Base-by-base conservation (phyloP, 2,888 invertebrate species). In the Gymnosoma rotundatum region DNA sequence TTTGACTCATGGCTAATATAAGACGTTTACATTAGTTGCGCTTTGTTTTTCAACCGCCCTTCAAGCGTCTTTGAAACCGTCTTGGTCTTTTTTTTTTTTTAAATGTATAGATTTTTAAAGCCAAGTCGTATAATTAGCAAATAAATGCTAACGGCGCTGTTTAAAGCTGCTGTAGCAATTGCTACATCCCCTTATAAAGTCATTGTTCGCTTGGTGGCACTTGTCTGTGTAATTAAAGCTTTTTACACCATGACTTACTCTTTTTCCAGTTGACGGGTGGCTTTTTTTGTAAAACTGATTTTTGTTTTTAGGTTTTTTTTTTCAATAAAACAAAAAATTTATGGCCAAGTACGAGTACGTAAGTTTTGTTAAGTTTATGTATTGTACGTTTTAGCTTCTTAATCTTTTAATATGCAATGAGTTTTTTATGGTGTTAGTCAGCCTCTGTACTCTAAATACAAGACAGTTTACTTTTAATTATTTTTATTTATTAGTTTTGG, bases 151-250 rank as follows among this genome's bases (percentile, higher is more conserved):
- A 70, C 63, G 85, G 80, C 83, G 70, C 76, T 75, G 76, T 20
- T n/a, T 56, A 14, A 63, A 54, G 69, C 48, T 74, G 67, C n/a
- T 56, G 20, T 72, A 78, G 74, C n/a, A 45, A 70, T 67, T 82
- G 83, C 75, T 72, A 67, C 74, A 85, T 75, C 74, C 72, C 82
- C 78, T 67, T 78, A 75, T 69, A 72, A 72, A 82, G 75, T n/a
- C 70, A 42, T 63, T 58, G 70, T 60, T 79, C 32, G 56, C 20
- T 67, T 81, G 80, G 63, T 85, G 78, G 83, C 83, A 78, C 80
- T 80, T 81, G 73, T 56, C 78, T 63, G 58, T 58, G 80, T 81
- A 81, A 81, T 84, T 84, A 84, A 81, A 80, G 78, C 73, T 78
- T 70, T 72, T 74, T 81, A 76, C 74, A 63, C 80, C 78, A 78